Conservation (phyloP, 2,113 vertebrate species). For the Todiramphus saurophagus region DNA sequence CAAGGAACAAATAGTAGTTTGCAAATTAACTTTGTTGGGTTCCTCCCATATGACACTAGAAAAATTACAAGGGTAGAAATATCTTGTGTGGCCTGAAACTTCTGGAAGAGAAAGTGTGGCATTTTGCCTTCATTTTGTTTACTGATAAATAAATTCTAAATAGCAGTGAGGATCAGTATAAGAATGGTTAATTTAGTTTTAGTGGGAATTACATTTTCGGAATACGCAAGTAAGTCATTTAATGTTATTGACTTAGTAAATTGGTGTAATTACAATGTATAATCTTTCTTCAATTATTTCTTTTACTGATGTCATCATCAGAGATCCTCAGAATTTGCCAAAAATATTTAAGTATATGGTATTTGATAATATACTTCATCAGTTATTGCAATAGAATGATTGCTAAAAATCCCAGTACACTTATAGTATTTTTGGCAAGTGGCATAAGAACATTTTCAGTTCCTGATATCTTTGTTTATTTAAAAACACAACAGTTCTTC, state of each 20-base stretch:
- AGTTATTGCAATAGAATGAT: background rate
- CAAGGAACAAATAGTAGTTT: background rate
- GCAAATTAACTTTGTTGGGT: background rate
- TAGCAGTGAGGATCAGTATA: background rate
- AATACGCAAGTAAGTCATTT: background rate
- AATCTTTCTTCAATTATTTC: background rate
- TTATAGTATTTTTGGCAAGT: background rate
- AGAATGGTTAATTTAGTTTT: background rate
- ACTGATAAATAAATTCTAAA: background rate
- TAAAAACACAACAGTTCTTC: constrained; percentile 7
- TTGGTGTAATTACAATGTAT: background rate
- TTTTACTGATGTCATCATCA: background rate
- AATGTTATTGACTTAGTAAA: background rate
- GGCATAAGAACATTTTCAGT: background rate
- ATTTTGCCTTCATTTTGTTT: background rate
- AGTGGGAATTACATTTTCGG: background rate
- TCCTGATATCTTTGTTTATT: constrained; percentile 15
- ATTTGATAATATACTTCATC: background rate
- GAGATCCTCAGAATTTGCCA: background rate
- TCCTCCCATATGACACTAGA: background rate
- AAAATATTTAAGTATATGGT: background rate
- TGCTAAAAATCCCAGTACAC: background rate
- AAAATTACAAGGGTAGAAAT: background rate
- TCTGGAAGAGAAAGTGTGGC: background rate
- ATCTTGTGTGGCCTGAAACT: background rate